A percentile compares a stretch with the other conserved stretches of the same genome.
phyloP scores from a whole-genome alignment of 2,888 invertebrate genomes.

The Stenurella melanura region DNA sequence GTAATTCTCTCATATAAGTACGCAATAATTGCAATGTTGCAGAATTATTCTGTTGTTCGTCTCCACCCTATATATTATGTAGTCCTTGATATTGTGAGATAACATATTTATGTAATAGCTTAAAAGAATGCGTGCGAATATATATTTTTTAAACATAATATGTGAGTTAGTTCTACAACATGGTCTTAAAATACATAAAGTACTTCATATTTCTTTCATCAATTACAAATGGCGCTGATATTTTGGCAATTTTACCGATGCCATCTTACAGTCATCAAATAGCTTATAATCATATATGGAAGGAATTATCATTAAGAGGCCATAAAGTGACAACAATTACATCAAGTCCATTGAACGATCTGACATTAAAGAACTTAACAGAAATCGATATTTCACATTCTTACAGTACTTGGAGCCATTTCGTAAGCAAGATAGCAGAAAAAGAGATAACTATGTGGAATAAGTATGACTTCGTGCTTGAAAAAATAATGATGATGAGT shows the following conservation, averaged over 20 bases:
- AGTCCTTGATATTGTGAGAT: too few relatives aligned
- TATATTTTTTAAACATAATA: too few relatives aligned
- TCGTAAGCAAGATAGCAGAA: not conserved
- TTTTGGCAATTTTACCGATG: slow-evolving; percentile 9
- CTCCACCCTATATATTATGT: too few relatives aligned
- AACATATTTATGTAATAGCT: too few relatives aligned
- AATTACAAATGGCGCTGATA: slow-evolving; percentile 47
- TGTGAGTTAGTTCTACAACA: not conserved
- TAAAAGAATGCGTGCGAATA: too few relatives aligned
- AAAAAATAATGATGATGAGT: not conserved
- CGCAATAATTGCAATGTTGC: too few relatives aligned
- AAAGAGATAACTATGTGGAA: slow-evolving; percentile 3
- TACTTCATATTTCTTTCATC: not conserved
- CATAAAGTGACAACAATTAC: slow-evolving; percentile 28
- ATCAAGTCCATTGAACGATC: slow-evolving; percentile 17
- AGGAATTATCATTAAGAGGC: slow-evolving; percentile 27
- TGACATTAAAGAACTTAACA: slow-evolving; percentile 51
- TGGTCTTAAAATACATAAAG: not conserved
- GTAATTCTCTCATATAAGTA: too few relatives aligned
- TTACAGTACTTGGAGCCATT: slow-evolving; percentile 40
- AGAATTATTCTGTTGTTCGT: too few relatives aligned
- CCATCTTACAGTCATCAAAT: slow-evolving; percentile 37
- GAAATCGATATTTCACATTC: slow-evolving; percentile 7
- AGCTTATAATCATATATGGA: slow-evolving; percentile 16
- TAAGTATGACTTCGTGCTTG: not conserved